Percentiles rank a stretch among this genome's conserved stretches.
Conservation (phyloP, 2,888 invertebrate genomes). For the Gymnoscelis rufifasciata region DNA sequence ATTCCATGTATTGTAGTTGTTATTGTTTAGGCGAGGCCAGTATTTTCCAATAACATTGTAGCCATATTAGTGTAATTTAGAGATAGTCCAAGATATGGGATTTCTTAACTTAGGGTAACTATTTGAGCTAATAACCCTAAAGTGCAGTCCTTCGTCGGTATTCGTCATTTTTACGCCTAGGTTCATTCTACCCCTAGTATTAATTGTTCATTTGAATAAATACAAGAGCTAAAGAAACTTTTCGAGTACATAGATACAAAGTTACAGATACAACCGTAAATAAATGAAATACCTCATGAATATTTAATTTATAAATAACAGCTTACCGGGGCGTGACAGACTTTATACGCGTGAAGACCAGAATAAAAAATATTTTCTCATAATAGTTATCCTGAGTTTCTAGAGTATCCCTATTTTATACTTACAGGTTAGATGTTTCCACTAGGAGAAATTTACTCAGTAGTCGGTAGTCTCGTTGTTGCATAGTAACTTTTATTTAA, state of each 20-base stretch:
- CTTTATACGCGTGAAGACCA: too few species aligned
- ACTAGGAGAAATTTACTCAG: constrained; percentile 47
- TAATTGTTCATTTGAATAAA: too few species aligned
- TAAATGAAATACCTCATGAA: too few species aligned
- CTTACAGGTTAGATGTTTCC: constrained; percentile 56
- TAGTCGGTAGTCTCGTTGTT: constrained; percentile 36
- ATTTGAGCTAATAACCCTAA: not conserved
- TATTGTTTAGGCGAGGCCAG: constrained; percentile 71
- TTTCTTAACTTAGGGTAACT: constrained; percentile 6
- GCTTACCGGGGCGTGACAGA: too few species aligned
- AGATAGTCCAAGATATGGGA: constrained; percentile 17
- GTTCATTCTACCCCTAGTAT: too few species aligned
- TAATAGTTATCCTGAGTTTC: constrained; percentile 5
- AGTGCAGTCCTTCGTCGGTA: too few species aligned
- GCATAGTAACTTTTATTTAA: constrained; percentile 22
- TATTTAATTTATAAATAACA: too few species aligned
- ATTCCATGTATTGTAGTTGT: constrained; percentile 43
- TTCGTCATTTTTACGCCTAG: too few species aligned
- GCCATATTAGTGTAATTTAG: constrained; percentile 55
- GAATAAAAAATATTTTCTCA: too few species aligned
- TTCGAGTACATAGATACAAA: too few species aligned
- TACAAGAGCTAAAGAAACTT: too few species aligned
- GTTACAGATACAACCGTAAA: too few species aligned
- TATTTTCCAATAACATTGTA: constrained; percentile 63
- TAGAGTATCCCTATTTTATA: constrained; percentile 19